Evolutionary conservation across 2,888 invertebrate species (phyloP).

Genomic region (Alentia gelatinosa): DNA sequence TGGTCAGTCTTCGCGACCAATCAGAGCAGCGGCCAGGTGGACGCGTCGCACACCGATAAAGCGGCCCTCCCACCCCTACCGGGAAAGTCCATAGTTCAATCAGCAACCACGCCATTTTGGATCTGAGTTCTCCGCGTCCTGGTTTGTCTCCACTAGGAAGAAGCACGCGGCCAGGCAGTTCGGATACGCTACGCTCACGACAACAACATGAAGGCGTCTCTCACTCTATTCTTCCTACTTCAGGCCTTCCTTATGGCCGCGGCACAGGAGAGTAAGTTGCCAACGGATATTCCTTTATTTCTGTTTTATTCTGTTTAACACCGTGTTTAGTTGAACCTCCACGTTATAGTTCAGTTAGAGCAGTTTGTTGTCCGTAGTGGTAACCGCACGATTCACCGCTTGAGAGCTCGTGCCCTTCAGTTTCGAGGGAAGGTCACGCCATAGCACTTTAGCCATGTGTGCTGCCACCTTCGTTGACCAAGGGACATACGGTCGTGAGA

Average conservation of each 20-base stretch:
- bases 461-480: too few species aligned
- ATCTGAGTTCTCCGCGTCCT: constrained; percentile 3
- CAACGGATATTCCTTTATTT: background rate
- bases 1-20: too few species aligned
- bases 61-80: background rate
- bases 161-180: background rate
- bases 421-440: constrained; percentile 4
- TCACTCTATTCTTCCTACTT: constrained; percentile 24
- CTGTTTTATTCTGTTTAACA: background rate
- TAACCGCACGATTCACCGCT: background rate
- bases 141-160: background rate
- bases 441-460: background rate
- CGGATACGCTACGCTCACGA: background rate
- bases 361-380: background rate
- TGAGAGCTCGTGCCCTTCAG: background rate
- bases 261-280: constrained; percentile 56
- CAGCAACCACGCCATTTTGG: constrained; percentile 44
- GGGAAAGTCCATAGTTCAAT: constrained; percentile 34
- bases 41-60: background rate
- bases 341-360: background rate
- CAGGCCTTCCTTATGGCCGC: constrained; percentile 48
- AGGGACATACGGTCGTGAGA: background rate
- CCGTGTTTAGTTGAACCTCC: background rate
- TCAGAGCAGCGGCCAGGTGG: too few species aligned
- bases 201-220: constrained; percentile 35